These are phyloP conservation scores for Struthidea cinerea DNA, from an alignment of 2,113 vertebrate genomes.

Conservation along the genomic window DNA sequence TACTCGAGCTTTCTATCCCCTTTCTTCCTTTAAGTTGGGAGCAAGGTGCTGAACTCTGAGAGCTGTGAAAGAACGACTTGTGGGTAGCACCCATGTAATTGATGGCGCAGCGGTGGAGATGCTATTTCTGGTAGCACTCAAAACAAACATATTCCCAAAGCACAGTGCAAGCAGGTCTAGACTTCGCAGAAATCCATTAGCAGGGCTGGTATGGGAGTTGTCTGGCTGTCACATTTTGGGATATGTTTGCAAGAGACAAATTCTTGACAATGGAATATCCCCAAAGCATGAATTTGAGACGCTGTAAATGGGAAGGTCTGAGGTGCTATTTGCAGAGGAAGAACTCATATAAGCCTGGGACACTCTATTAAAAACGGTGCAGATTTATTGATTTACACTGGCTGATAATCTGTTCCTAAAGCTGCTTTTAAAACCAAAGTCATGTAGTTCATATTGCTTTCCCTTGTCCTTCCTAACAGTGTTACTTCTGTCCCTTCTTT, in stretches of 20 bases:
- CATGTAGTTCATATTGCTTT: neutral
- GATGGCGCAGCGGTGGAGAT: neutral
- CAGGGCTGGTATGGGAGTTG: neutral
- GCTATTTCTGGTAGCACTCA: slow-evolving; percentile 8
- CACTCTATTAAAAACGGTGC: neutral
- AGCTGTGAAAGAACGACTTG: neutral
- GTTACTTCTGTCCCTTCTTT: neutral
- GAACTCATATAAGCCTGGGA: neutral
- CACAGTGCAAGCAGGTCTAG: neutral
- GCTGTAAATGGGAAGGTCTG: neutral
- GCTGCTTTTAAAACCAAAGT: neutral
- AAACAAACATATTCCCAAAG: neutral
- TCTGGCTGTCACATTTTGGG: neutral
- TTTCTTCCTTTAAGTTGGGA: neutral
- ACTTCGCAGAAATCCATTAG: slow-evolving; percentile 36
- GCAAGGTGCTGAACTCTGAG: neutral
- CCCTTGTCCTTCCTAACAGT: neutral
- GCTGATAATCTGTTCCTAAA: neutral
- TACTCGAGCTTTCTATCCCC: neutral
- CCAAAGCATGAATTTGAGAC: neutral
- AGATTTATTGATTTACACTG: neutral
- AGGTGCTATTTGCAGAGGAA: neutral
- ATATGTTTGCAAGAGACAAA: neutral
- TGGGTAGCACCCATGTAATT: neutral
- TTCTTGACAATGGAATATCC: neutral